phyloP scores from a whole-genome alignment of 2,113 vertebrate species.

The Oreochromis tanganicae region DNA sequence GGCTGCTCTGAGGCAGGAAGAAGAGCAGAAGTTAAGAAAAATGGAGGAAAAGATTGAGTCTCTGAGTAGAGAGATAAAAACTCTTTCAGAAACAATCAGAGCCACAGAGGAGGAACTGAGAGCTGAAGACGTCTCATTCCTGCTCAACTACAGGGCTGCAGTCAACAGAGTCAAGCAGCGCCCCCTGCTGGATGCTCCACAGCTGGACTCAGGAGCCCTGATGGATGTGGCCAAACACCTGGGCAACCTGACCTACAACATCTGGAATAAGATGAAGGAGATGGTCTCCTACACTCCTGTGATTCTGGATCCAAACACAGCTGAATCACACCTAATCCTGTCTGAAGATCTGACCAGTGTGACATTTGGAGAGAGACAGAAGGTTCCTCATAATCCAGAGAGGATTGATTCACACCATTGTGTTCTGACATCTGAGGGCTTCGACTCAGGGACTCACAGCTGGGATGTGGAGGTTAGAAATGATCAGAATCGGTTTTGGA shows the following conservation, averaged over 20 bases:
- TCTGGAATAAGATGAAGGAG: background rate
- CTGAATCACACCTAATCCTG: fast-evolving
- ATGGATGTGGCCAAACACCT: background rate
- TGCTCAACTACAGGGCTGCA: background rate
- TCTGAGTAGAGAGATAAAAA: background rate
- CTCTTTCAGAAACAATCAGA: background rate
- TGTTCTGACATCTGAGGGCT: background rate
- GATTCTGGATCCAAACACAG: background rate
- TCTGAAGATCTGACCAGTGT: background rate
- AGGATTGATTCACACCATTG: background rate
- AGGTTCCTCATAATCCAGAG: background rate
- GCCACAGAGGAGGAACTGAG: background rate
- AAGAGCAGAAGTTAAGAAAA: background rate
- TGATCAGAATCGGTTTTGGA: too few relatives aligned
- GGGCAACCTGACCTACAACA: background rate
- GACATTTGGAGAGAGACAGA: fast-evolving
- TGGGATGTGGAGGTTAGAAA: slow-evolving; percentile 27
- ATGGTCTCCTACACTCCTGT: background rate
- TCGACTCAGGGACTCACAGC: background rate
- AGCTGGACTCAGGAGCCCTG: background rate
- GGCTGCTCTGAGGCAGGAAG: background rate
- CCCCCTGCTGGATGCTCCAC: fast-evolving
- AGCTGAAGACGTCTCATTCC: background rate
- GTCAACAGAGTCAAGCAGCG: background rate
- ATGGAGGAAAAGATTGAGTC: background rate